A percentile compares a stretch with the other conserved stretches of the same genome.
Conservation (phyloP, 2,888 invertebrate genomes). For the Hydriomena furcata region DNA sequence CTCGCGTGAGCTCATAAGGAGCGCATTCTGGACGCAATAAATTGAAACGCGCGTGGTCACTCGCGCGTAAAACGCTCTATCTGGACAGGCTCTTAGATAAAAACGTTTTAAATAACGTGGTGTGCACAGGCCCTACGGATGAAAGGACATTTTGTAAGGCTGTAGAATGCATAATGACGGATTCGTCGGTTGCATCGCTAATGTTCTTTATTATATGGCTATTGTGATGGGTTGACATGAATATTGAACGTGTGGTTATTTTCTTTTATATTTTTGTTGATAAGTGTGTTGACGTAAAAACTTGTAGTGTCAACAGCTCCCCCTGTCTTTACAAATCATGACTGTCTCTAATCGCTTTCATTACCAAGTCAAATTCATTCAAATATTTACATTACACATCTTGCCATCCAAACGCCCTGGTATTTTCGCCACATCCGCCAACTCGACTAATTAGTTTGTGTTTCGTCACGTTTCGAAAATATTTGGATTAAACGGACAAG, state of each 20-base stretch:
- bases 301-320: no score
- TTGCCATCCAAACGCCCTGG: conserved; percentile 15
- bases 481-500: conserved; percentile 34
- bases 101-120: no score
- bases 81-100: no score
- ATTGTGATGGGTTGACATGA: conserved; percentile 53
- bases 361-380: conserved; percentile 10
- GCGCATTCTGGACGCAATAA: no score
- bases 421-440: conserved; percentile 25
- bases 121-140: no score
- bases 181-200: conserved; percentile 61
- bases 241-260: conserved; percentile 43
- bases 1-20: no score
- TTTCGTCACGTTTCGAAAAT: conserved; percentile 28
- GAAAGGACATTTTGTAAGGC: conserved; percentile 61
- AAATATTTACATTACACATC: conserved; percentile 25
- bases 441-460: conserved; percentile 28
- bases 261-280: no score
- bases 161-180: conserved; percentile 62
- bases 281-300: no score
- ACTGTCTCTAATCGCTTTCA: not conserved
- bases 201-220: conserved; percentile 54
- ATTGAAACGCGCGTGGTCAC: no score
- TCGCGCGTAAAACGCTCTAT: no score
- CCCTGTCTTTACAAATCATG: no score